Evolutionary conservation across 2,888 invertebrate species (phyloP).

Genomic region (Caenorhabditis zanzibari): DNA sequence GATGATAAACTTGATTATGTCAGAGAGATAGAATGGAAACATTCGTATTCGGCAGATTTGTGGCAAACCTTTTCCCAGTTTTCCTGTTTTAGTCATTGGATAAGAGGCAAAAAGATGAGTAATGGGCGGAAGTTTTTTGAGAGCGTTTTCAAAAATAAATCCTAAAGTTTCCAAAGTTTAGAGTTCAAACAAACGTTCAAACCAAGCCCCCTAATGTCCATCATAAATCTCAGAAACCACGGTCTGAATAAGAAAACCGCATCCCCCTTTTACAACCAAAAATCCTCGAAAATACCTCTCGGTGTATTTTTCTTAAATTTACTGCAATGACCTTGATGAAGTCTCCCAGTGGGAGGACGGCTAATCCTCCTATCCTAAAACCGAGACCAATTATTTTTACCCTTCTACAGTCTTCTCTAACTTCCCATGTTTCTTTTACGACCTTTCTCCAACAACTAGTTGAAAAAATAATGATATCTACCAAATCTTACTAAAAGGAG

Average conservation of each 20-base stretch:
- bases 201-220: background rate
- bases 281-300: background rate
- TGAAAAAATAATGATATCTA: too few species aligned
- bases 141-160: background rate
- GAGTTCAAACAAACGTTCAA: too few species aligned
- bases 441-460: background rate
- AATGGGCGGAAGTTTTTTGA: conserved; percentile 3
- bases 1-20: conserved; percentile 55
- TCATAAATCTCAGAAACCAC: too few species aligned
- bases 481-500: too few species aligned
- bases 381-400: conserved; percentile 37
- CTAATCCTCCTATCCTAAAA: conserved; percentile 50
- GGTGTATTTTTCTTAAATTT: conserved; percentile 10
- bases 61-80: conserved; percentile 49
- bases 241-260: background rate
- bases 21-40: conserved; percentile 34
- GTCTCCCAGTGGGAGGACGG: conserved; percentile 22
- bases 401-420: conserved; percentile 11
- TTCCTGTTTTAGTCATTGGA: conserved; percentile 17
- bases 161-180: too few species aligned
- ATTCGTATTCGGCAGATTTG: conserved; percentile 43
- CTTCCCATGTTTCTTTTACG: conserved; percentile 3
- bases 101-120: background rate
- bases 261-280: background rate
- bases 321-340: conserved; percentile 37